Evolutionary conservation across 2,113 vertebrate species (phyloP).

Genomic region (Dissostichus mawsoni): DNA sequence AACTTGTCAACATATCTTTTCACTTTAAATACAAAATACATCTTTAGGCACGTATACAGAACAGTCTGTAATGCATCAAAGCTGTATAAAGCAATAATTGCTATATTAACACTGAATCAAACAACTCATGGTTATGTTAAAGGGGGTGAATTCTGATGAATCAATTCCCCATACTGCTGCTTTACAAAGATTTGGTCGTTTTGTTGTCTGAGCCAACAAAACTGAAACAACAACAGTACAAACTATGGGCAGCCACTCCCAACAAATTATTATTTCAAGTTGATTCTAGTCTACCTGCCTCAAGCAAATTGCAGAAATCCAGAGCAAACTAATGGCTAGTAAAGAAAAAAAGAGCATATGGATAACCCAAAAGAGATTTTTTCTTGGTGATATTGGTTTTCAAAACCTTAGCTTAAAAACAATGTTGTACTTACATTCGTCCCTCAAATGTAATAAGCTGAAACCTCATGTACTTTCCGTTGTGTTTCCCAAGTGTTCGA

Average conservation of each 20-base stretch:
- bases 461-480: constrained; percentile 9
- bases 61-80: constrained; percentile 70
- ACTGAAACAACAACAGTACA: neutral
- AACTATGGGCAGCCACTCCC: constrained; percentile 13
- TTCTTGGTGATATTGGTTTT: constrained; percentile 8
- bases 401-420: constrained; percentile 6
- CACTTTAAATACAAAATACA: constrained; percentile 68
- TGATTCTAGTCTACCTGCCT: neutral
- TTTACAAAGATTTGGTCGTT: constrained; percentile 15
- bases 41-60: constrained; percentile 83
- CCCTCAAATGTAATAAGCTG: neutral
- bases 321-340: constrained; percentile 11
- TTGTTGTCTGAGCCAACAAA: constrained; percentile 3
- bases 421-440: constrained; percentile 41
- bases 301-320: constrained; percentile 8
- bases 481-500: neutral
- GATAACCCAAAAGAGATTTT: constrained; percentile 1
- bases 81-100: constrained; percentile 58
- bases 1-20: constrained; percentile 20
- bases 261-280: constrained; percentile 17
- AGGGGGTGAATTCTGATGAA: constrained; percentile 13
- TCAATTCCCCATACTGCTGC: constrained; percentile 4
- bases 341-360: neutral
- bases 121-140: constrained; percentile 25
- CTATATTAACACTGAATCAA: constrained; percentile 18